Evolutionary conservation across 2,888 invertebrate species (phyloP).

Genomic region (Germaria angustata): DNA sequence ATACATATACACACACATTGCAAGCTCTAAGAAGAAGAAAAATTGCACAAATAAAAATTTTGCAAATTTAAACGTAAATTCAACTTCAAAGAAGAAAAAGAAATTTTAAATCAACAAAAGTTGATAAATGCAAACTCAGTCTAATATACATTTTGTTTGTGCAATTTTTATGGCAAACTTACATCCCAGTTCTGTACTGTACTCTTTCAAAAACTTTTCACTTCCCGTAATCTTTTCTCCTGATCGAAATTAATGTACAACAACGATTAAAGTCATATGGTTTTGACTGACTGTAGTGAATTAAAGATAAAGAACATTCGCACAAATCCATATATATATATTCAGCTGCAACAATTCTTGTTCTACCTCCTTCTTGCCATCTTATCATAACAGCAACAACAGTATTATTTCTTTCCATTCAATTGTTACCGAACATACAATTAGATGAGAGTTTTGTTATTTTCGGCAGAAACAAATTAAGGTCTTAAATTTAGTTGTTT

Average conservation of each 20-base stretch:
- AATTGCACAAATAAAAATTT: too few species aligned
- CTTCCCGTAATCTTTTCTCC: neutral
- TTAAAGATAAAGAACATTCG: conserved; percentile 18
- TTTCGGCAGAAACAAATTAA: conserved; percentile 62
- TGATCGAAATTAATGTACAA: conserved; percentile 21
- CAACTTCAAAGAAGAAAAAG: too few species aligned
- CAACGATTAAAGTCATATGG: conserved; percentile 11
- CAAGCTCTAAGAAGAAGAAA: too few species aligned
- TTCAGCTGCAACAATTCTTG: neutral
- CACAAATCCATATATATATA: neutral
- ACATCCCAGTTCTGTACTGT: neutral
- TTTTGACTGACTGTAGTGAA: conserved; percentile 3
- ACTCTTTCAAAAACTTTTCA: neutral
- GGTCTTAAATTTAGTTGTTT: conserved; percentile 46
- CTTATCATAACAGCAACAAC: conserved; percentile 2
- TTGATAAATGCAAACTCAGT: too few species aligned
- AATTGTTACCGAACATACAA: conserved; percentile 44
- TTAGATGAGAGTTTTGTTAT: conserved; percentile 54
- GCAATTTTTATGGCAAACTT: neutral
- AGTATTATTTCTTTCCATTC: conserved; percentile 40
- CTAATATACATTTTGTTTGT: neutral
- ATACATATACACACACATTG: too few species aligned
- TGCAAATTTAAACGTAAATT: too few species aligned
- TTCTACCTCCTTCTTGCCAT: neutral
- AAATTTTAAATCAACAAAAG: too few species aligned